Percentiles rank a stretch among this genome's conserved stretches.
phyloP scores from a whole-genome alignment of 1,140 invertebrate genomes.

The Drosophila santomea region DNA sequence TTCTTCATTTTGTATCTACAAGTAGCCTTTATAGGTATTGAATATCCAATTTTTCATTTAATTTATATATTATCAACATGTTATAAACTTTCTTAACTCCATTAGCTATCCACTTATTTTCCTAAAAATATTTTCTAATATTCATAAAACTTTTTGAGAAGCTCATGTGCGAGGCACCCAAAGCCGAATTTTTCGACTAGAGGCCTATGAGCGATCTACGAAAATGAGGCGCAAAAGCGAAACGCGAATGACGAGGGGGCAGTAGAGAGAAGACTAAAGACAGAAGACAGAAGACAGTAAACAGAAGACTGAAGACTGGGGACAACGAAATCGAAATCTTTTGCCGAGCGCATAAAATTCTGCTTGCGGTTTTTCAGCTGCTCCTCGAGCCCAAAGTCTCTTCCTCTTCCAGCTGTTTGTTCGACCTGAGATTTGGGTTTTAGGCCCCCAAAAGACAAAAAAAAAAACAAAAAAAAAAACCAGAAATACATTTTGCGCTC shows the following conservation, averaged over 20 bases:
- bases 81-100: too few relatives aligned
- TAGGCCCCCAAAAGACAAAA: constrained; percentile 4
- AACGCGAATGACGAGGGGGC: constrained; percentile 53
- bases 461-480: constrained; percentile 35
- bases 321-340: constrained; percentile 74
- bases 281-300: constrained; percentile 20
- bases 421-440: constrained; percentile 38
- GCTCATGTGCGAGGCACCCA: constrained; percentile 10
- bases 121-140: not conserved
- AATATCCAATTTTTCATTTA: too few relatives aligned
- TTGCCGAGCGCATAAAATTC: constrained; percentile 81
- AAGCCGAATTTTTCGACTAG: constrained; percentile 6
- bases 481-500: constrained; percentile 56
- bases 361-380: constrained; percentile 52
- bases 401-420: constrained; percentile 48
- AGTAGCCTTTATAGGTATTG: too few relatives aligned
- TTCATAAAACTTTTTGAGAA: constrained; percentile 12
- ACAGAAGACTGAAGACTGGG: constrained; percentile 23
- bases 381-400: constrained; percentile 5
- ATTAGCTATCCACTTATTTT: too few relatives aligned
- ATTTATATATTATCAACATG: too few relatives aligned
- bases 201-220: constrained; percentile 46
- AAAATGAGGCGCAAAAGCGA: constrained; percentile 60
- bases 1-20: too few relatives aligned
- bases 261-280: constrained; percentile 12